Base-by-base conservation (phyloP, 2,888 invertebrate genomes). In the Zelleria hepariella region DNA sequence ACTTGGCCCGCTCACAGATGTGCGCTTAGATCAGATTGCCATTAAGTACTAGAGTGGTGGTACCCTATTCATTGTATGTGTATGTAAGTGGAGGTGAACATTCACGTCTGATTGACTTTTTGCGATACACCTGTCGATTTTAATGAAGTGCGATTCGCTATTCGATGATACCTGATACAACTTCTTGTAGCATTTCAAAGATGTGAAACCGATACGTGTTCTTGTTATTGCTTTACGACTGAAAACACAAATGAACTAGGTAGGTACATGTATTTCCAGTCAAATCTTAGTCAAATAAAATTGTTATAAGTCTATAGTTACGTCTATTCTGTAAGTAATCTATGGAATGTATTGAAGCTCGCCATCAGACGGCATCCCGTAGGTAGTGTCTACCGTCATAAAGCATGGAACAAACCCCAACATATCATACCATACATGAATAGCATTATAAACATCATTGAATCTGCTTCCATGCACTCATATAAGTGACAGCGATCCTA, bases 401-500 rank as follows among this genome's bases (percentile, higher is more conserved):
- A 49, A 49, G 49, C 32, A 32, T 32, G 32, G 32, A 32, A 32
- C 32, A 32, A 32, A 8, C 49, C 20, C 49, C 49, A 20, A 18
- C 49, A 18, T 20, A n/a, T 32, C 49, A 49, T 49, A 53, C 54
- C 49, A 49, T 49, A 53, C 54, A 18, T 55, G 21, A 55, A 26
- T 26, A 20, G 23, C 27, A 18, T 55, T 55, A 55, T 55, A 55
- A 32, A 32, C 32, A 21, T 55, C 4, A 24, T 27, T 20, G 55
- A 20, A 27, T 55, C 6, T 8, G 1, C 27, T 15, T 27, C 55
- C 18, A 55, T 27, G n/a, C 55, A 53, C 10, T 10, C 23, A 51
- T 20, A 2, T 21, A 51, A 53, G n/a, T 67, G 69, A 68, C 68
- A 72, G 72, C 68, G 70, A 69, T 65, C 62, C 69, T 67, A 72